These are phyloP conservation scores for Cynaeus angustus DNA, from an alignment of 2,888 invertebrate genomes.

Conservation along the genomic window DNA sequence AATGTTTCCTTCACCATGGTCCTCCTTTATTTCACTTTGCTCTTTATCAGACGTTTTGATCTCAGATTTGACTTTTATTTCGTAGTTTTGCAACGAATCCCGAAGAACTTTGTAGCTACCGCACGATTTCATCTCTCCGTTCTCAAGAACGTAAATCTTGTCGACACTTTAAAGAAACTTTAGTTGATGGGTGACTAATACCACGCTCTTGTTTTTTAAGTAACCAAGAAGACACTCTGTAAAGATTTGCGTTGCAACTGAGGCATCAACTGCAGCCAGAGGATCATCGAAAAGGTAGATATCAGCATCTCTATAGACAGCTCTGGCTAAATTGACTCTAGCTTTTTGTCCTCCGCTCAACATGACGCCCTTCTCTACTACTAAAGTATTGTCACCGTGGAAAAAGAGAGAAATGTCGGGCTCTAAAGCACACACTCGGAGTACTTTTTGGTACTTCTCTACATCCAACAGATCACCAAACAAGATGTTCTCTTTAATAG, in stretches of 20 bases:
- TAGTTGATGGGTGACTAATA: slow-evolving; percentile 89
- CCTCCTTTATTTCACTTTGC: too few relatives aligned
- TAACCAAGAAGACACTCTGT: slow-evolving; percentile 79
- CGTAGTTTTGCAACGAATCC: too few relatives aligned
- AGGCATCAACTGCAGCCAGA: slow-evolving; percentile 85
- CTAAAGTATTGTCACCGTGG: slow-evolving; percentile 82
- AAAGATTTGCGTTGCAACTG: slow-evolving; percentile 83
- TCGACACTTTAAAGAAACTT: slow-evolving; percentile 83
- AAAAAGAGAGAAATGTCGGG: slow-evolving; percentile 83
- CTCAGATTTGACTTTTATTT: too few relatives aligned
- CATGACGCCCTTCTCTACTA: slow-evolving; percentile 85
- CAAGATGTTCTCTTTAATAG: slow-evolving; percentile 85
- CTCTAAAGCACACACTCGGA: slow-evolving; percentile 78
- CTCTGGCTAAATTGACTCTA: slow-evolving; percentile 83
- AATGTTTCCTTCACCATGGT: too few relatives aligned
- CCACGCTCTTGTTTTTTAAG: slow-evolving; percentile 78
- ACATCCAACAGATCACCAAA: slow-evolving; percentile 85
- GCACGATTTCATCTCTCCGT: slow-evolving; percentile 74
- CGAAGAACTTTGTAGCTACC: too few relatives aligned
- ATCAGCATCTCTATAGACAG: slow-evolving; percentile 84
- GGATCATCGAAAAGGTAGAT: slow-evolving; percentile 88
- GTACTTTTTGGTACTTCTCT: slow-evolving; percentile 73
- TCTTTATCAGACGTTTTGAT: too few relatives aligned
- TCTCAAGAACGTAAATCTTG: slow-evolving; percentile 74
- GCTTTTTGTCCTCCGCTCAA: slow-evolving; percentile 89